A percentile compares a stretch with the other conserved stretches of the same genome.
These are phyloP conservation scores for Leucopsar rothschildi DNA, from an alignment of 2,113 vertebrate species.

Conservation along the genomic window DNA sequence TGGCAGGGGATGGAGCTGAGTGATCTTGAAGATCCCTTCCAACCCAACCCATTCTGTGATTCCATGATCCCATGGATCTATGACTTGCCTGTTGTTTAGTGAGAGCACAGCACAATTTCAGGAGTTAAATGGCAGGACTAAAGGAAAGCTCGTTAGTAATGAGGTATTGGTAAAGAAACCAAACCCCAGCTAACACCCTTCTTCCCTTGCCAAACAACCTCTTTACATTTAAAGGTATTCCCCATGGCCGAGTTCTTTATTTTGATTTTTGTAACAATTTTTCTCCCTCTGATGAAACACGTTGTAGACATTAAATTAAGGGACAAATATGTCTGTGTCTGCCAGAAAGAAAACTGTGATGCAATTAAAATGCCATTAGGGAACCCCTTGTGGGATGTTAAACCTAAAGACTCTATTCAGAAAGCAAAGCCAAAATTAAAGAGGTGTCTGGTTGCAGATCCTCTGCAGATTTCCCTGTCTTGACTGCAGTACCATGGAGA, in stretches of 20 bases:
- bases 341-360: slow-evolving; percentile 59
- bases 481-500: slow-evolving; percentile 29
- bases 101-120: neutral
- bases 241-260: slow-evolving; percentile 1
- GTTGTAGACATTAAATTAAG: slow-evolving; percentile 63
- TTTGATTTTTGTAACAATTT: slow-evolving; percentile 51
- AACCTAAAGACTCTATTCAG: slow-evolving; percentile 62
- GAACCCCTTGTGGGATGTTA: slow-evolving; percentile 46
- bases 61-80: neutral
- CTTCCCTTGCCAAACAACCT: slow-evolving; percentile 12
- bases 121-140: neutral
- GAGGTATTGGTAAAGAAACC: slow-evolving; percentile 1
- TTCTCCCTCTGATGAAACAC: slow-evolving; percentile 63
- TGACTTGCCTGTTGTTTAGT: neutral
- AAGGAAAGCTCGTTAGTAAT: neutral
- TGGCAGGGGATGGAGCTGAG: rapidly evolving
- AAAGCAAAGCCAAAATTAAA: slow-evolving; percentile 59
- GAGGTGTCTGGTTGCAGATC: slow-evolving; percentile 66
- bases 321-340: slow-evolving; percentile 57
- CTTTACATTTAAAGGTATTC: slow-evolving; percentile 41
- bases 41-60: neutral
- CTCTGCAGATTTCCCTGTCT: slow-evolving; percentile 60
- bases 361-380: slow-evolving; percentile 67
- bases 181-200: neutral
- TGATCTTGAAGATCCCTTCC: neutral